Evolutionary conservation across 2,888 invertebrate species (phyloP).

Genomic region (Caenorhabditis sp.): DNA sequence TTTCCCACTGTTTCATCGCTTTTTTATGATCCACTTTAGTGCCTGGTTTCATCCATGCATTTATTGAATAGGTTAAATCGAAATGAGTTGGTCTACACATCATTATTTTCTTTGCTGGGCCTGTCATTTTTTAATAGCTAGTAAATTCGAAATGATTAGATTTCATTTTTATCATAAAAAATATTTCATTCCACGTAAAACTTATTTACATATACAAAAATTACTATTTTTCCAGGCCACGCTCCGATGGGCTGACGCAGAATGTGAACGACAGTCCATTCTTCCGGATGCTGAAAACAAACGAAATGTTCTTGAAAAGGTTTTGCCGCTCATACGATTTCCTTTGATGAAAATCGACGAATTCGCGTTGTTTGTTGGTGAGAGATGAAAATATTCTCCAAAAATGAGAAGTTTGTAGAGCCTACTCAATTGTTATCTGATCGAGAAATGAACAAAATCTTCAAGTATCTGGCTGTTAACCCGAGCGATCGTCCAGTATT

Average conservation of each 20-base stretch:
- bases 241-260: conserved; percentile 72
- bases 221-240: conserved; percentile 51
- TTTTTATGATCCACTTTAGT: conserved; percentile 50
- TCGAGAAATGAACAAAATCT: conserved; percentile 80
- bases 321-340: conserved; percentile 81
- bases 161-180: neutral
- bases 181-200: neutral
- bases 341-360: conserved; percentile 87
- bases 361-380: conserved; percentile 77
- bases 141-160: neutral
- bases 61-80: conserved; percentile 65
- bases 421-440: conserved; percentile 80
- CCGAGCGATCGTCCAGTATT: conserved; percentile 79
- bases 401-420: too few relatives aligned
- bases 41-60: conserved; percentile 67
- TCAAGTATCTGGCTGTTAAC: conserved; percentile 76
- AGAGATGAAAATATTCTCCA: neutral
- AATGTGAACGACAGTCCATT: conserved; percentile 79
- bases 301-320: conserved; percentile 78
- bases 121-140: conserved; percentile 10
- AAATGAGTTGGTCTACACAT: conserved; percentile 63
- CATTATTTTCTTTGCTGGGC: conserved; percentile 47
- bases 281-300: conserved; percentile 79
- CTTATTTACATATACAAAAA: too few relatives aligned
- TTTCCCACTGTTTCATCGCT: conserved; percentile 64